Evolutionary conservation across 37 sponge, comb jelly and placozoan genomes (phyloP), one percentile per base, ranked within the genome.

Genomic region (Crambe crambe): DNA sequence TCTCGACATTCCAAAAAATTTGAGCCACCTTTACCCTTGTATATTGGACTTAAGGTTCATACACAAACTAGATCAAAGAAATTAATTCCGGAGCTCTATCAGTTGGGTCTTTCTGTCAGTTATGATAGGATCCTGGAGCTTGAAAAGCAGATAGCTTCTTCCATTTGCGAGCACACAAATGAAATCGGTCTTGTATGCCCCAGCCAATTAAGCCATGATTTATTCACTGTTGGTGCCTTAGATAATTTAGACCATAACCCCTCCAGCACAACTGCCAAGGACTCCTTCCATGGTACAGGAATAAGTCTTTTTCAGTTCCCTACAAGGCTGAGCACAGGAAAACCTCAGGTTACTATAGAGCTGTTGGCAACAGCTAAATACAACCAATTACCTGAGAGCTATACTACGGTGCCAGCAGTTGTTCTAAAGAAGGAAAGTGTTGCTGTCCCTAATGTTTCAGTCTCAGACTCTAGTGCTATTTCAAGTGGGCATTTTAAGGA

Each of bases 241-340:
- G n/a, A n/a, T n/a, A n/a, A 51, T 51, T 51, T 73, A 26, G 74
- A 73, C 74, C 74, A 73, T 25, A 73, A 73, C 44, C 74, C 39
- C 38, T 31, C 32, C 31, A 31, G 43, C n/a, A 74, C 76, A 25
- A 74, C 76, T 38, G 56, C 76, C 29, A 74, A 74, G 27, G 59
- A 74, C 23, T 74, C 76, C 21, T 74, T 74, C 29, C 76, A 74
- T 74, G 76, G 76, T 22, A 74, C 29, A 34, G 76, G 58, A 44
- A 74, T 74, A 20, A 38, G 43, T 47, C n/a, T 74, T n/a, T n/a
- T n/a, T n/a, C n/a, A n/a, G n/a, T n/a, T 51, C 15, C 36, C 35
- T 57, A 20, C 57, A 74, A 56, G 21, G 38, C 36, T 42, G 43
- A 27, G 15, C 54, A 51, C 54, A 51, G 54, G 54, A 9, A 51